A percentile compares a stretch with the other conserved stretches of the same genome.
Conservation (phyloP, 2,113 vertebrate species). For the Burhinus bistriatus region DNA sequence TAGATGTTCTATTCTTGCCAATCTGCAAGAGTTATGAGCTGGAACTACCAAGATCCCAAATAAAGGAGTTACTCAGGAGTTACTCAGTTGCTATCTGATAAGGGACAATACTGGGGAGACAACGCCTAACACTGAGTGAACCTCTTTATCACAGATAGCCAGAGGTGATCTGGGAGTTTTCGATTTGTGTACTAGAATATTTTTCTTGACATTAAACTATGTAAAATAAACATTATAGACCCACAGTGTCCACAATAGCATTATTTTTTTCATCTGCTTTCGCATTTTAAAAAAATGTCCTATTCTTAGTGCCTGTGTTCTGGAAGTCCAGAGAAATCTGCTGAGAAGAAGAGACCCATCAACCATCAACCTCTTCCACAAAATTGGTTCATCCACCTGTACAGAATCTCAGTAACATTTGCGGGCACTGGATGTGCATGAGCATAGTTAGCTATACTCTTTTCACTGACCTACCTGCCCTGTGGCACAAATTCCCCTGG, state of each 20-base stretch:
- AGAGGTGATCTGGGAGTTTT: neutral
- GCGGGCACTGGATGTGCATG: neutral
- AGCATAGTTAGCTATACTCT: fast-evolving
- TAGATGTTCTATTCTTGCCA: neutral
- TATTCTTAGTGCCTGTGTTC: neutral
- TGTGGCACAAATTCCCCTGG: neutral
- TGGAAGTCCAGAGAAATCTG: neutral
- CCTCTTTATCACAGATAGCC: neutral
- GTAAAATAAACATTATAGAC: neutral
- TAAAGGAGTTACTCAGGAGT: neutral
- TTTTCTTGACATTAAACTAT: neutral
- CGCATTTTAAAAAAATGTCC: neutral
- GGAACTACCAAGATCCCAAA: neutral
- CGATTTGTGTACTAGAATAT: neutral
- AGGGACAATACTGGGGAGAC: neutral
- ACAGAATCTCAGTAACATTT: neutral
- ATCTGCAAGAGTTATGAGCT: neutral
- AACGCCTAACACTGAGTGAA: neutral
- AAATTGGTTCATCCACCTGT: neutral
- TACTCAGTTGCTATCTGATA: neutral
- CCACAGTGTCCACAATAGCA: too few species aligned
- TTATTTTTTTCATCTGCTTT: neutral
- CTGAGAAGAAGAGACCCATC: neutral
- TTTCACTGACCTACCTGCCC: neutral
- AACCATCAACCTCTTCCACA: fast-evolving